phyloP scores from a whole-genome alignment of 2,888 invertebrate species.

The Scelioninae gen. 1 region DNA sequence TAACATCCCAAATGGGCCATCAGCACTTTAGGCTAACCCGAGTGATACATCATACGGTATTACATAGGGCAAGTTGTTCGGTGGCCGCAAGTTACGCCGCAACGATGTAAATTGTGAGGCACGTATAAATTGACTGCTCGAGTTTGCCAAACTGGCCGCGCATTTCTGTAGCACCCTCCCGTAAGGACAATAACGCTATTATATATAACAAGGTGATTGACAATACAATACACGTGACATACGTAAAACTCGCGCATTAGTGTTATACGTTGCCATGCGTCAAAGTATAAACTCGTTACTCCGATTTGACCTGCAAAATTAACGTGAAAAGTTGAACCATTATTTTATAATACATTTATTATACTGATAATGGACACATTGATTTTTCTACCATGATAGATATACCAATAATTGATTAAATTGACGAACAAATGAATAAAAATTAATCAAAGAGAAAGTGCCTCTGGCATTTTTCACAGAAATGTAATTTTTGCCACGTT shows the following conservation, averaged over 20 bases:
- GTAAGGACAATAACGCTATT: slow-evolving; percentile 25
- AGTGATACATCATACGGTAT: slow-evolving; percentile 19
- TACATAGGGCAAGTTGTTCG: slow-evolving; percentile 17
- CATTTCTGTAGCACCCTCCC: slow-evolving; percentile 3
- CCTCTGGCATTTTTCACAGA: no score
- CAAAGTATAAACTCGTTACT: slow-evolving; percentile 15
- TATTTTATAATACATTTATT: slow-evolving; percentile 21
- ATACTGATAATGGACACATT: slow-evolving; percentile 1
- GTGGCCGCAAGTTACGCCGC: slow-evolving; percentile 22
- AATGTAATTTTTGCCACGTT: no score
- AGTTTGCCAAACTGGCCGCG: slow-evolving; percentile 15
- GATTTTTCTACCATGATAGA: slow-evolving; percentile 1
- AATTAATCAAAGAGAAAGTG: slow-evolving; percentile 16
- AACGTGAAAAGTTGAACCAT: not conserved
- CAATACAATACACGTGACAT: slow-evolving; percentile 1
- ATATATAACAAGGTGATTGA: slow-evolving; percentile 23
- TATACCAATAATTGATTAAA: slow-evolving; percentile 21
- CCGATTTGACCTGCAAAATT: not conserved
- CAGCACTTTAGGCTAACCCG: slow-evolving; percentile 1
- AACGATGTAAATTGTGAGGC: slow-evolving; percentile 24
- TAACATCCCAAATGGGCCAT: not conserved
- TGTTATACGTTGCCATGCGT: not conserved
- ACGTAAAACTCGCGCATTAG: slow-evolving; percentile 15
- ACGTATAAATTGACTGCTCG: slow-evolving; percentile 37
- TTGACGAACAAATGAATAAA: slow-evolving; percentile 13